These are phyloP conservation scores for Apostichopus japonicus DNA, from an alignment of 35 echinoderm and acorn worm genomes.

Conservation along the genomic window DNA sequence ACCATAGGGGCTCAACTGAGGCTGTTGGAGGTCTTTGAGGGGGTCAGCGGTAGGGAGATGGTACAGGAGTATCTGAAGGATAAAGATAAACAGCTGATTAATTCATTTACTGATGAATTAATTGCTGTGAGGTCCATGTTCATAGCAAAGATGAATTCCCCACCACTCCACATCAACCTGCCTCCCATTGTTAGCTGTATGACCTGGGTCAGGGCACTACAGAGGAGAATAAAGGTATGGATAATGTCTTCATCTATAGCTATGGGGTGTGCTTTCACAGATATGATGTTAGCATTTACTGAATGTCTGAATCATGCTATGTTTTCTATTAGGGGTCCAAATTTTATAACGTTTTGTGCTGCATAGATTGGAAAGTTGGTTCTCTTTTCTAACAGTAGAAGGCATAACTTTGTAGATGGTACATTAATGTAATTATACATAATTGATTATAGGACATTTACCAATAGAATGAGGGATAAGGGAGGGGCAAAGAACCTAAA, in stretches of 20 bases:
- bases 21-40: conserved; percentile 98
- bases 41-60: conserved; percentile 94
- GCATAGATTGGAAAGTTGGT: too few species aligned
- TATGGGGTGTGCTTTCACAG: too few species aligned
- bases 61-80: conserved; percentile 96
- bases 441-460: too few species aligned
- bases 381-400: too few species aligned
- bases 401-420: too few species aligned
- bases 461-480: too few species aligned
- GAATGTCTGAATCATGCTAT: too few species aligned
- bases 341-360: too few species aligned
- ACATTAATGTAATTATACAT: too few species aligned
- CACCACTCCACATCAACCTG: conserved; percentile 80
- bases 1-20: conserved; percentile 94
- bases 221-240: conserved; percentile 82
- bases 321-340: too few species aligned
- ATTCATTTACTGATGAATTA: conserved; percentile 83
- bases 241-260: not conserved
- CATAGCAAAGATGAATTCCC: conserved; percentile 59
- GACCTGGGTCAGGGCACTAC: conserved; percentile 89
- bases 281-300: too few species aligned
- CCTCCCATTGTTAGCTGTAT: conserved; percentile 91
- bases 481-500: too few species aligned
- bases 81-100: conserved; percentile 91
- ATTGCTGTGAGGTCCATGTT: conserved; percentile 95